These are phyloP conservation scores for Cardiocondyla obscurior DNA, from an alignment of 1,140 invertebrate species.

Conservation along the genomic window DNA sequence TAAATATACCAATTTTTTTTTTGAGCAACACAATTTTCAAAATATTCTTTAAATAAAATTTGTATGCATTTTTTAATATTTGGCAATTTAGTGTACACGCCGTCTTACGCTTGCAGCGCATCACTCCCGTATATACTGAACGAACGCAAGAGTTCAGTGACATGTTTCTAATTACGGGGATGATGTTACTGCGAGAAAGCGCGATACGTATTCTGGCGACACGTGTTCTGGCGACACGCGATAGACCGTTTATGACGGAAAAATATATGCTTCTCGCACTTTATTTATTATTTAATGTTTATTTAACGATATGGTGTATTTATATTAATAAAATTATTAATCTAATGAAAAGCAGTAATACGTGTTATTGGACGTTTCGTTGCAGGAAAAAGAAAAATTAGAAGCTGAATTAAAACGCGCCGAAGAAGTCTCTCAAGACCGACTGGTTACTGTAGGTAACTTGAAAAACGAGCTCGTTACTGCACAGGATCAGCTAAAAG, in stretches of 20 bases:
- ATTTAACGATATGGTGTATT: background rate
- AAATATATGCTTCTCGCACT: background rate
- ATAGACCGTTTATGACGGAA: constrained; percentile 11
- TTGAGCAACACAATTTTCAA: too few species aligned
- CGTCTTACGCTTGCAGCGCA: background rate
- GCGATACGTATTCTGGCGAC: background rate
- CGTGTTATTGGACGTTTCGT: background rate
- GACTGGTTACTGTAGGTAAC: constrained; percentile 78
- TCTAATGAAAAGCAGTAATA: background rate
- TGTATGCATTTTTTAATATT: too few species aligned
- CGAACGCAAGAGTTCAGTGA: constrained; percentile 65
- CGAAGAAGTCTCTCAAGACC: constrained; percentile 77
- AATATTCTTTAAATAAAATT: background rate
- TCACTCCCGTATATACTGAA: constrained; percentile 4
- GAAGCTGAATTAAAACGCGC: constrained; percentile 79
- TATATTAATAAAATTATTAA: background rate
- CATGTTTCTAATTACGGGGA: constrained; percentile 67
- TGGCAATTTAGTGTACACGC: too few species aligned
- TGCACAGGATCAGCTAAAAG: constrained; percentile 69
- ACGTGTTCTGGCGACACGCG: background rate
- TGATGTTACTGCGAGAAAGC: constrained; percentile 60
- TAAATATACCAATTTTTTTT: background rate
- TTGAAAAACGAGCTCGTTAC: constrained; percentile 76
- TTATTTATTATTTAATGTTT: background rate
- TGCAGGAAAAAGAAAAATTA: constrained; percentile 83